A percentile compares a stretch with the other conserved stretches of the same genome.
These are phyloP conservation scores for Aegithalos caudatus DNA, from an alignment of 2,113 vertebrate genomes.

Conservation along the genomic window DNA sequence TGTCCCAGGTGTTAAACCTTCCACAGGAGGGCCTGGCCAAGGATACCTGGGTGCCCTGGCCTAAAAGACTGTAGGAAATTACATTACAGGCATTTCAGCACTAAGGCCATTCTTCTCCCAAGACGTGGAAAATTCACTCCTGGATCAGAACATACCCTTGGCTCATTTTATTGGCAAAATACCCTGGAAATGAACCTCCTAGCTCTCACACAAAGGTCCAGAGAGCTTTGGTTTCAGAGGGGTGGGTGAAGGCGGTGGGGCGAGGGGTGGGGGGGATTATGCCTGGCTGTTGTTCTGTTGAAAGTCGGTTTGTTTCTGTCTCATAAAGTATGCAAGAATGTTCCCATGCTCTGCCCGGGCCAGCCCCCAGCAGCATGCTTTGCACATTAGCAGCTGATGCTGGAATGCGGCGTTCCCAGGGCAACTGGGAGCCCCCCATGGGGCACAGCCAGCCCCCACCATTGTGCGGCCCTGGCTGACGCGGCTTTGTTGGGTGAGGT, in stretches of 20 bases:
- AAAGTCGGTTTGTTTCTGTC: conserved; percentile 54
- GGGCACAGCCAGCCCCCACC: conserved; percentile 46
- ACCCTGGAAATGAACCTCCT: background rate
- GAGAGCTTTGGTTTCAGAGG: background rate
- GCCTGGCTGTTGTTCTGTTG: conserved; percentile 39
- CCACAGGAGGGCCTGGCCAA: fast-evolving
- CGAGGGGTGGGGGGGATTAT: background rate
- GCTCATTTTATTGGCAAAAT: background rate
- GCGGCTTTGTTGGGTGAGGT: conserved; percentile 71
- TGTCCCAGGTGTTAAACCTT: background rate
- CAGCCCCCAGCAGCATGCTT: conserved; percentile 59
- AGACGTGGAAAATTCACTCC: background rate
- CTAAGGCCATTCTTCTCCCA: background rate
- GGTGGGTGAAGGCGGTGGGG: background rate
- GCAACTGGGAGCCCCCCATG: conserved; percentile 66
- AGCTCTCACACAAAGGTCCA: background rate
- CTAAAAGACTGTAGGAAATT: background rate
- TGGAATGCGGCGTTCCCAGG: conserved; percentile 70
- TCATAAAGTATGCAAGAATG: conserved; percentile 71
- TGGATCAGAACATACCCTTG: background rate
- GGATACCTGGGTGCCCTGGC: background rate
- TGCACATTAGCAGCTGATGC: conserved; percentile 68
- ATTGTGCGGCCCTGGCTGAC: conserved; percentile 60
- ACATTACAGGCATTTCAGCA: background rate
- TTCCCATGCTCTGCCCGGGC: conserved; percentile 64